Evolutionary conservation across 2,113 vertebrate species (phyloP).

Genomic region (Columba livia): DNA sequence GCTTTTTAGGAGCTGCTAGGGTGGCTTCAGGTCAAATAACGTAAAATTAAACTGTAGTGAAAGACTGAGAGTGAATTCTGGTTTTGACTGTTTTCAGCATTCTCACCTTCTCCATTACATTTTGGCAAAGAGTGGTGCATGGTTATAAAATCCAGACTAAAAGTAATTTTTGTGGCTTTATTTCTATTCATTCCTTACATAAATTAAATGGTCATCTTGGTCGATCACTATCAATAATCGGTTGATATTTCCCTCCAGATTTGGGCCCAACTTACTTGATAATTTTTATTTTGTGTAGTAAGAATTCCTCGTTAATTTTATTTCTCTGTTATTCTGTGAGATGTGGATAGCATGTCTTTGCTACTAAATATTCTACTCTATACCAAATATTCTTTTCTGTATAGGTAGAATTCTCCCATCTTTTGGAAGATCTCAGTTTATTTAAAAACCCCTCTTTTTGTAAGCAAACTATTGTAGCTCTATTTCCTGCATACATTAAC

Average conservation of each 20-base stretch:
- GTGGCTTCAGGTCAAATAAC: constrained; percentile 20
- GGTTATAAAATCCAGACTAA: not conserved
- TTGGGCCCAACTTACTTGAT: not conserved
- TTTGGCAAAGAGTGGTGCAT: not conserved
- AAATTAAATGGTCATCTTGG: not conserved
- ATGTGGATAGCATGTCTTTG: not conserved
- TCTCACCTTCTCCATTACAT: not conserved
- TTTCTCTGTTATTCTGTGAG: not conserved
- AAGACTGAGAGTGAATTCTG: not conserved
- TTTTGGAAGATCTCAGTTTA: not conserved
- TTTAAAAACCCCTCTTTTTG: not conserved
- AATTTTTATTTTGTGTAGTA: not conserved
- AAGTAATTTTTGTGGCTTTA: not conserved
- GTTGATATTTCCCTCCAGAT: not conserved
- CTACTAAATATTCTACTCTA: not conserved
- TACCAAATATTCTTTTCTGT: not conserved
- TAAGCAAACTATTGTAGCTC: not conserved
- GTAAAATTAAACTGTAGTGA: not conserved
- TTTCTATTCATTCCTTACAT: not conserved
- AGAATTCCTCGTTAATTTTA: not conserved
- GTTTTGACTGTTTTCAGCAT: not conserved
- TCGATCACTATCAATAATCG: not conserved
- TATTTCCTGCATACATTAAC: not conserved
- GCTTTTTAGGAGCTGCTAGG: not conserved
- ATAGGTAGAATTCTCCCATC: not conserved